Evolutionary conservation across 2,113 vertebrate species (phyloP).

Genomic region (Tautogolabrus adspersus): DNA sequence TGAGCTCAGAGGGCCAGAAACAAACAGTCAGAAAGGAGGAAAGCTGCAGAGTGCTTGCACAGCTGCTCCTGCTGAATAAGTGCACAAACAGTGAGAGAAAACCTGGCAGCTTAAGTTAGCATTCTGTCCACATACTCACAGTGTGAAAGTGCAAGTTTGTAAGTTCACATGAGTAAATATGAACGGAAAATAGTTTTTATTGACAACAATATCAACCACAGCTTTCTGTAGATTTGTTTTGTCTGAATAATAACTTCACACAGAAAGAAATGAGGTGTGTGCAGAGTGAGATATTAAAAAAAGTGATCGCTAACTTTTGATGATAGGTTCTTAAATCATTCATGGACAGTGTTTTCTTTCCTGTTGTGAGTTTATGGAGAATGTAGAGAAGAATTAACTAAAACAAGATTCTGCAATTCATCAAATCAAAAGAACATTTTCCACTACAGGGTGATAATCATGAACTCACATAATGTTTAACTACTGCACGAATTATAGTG

Average conservation of each 20-base stretch:
- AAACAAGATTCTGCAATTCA: too few species aligned
- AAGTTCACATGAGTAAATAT: conserved; percentile 3
- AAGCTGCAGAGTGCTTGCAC: conserved; percentile 33
- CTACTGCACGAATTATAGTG: too few species aligned
- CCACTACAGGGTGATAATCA: too few species aligned
- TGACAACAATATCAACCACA: background rate
- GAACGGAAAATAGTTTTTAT: background rate
- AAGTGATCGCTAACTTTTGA: background rate
- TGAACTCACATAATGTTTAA: too few species aligned
- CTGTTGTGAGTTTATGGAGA: background rate
- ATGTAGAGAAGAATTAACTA: too few species aligned
- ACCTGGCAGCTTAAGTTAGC: background rate
- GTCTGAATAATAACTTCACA: conserved; percentile 13
- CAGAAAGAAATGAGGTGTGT: background rate
- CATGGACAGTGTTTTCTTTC: too few species aligned
- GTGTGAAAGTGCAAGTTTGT: background rate
- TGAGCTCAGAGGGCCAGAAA: conserved; percentile 12
- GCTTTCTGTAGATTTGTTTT: background rate
- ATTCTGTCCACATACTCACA: background rate
- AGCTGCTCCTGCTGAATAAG: conserved; percentile 51
- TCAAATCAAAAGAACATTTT: too few species aligned
- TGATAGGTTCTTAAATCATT: background rate
- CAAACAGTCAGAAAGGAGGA: background rate
- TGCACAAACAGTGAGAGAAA: conserved; percentile 4
- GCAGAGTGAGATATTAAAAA: background rate